A percentile compares a stretch with the other conserved stretches of the same genome.
phyloP scores from a whole-genome alignment of 2,888 invertebrate species.

The Zhengitettix transpicula region DNA sequence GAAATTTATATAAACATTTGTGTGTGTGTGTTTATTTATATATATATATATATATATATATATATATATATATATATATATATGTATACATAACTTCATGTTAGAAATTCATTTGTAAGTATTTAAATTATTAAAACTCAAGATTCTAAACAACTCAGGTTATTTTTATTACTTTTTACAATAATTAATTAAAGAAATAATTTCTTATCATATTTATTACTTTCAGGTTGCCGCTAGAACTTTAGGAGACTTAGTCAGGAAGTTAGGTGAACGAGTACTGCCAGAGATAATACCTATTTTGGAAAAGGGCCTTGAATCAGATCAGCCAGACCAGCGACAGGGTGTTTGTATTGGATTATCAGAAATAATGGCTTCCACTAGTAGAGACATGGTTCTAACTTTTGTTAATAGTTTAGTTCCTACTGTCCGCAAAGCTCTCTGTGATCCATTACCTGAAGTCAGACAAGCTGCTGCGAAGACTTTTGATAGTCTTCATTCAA shows the following conservation, averaged over 20 bases:
- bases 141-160: no score
- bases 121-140: no score
- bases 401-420: conserved; percentile 80
- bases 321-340: conserved; percentile 86
- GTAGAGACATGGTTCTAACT: conserved; percentile 81
- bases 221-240: conserved; percentile 77
- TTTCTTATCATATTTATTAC: neutral
- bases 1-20: no score
- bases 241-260: conserved; percentile 89
- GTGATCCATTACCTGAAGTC: conserved; percentile 85
- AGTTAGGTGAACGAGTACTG: conserved; percentile 90
- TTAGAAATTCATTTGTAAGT: no score
- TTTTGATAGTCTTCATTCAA: conserved; percentile 89
- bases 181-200: no score
- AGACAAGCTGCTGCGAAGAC: conserved; percentile 90
- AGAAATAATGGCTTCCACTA: conserved; percentile 95
- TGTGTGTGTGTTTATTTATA: no score
- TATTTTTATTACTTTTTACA: no score
- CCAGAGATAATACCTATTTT: conserved; percentile 97
- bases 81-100: no score
- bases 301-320: conserved; percentile 81
- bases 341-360: conserved; percentile 97
- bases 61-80: no score
- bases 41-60: no score
- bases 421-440: conserved; percentile 85